Percentiles rank a stretch among this genome's conserved stretches.
These are phyloP conservation scores for Drosophila melanogaster DNA, from an alignment of 1,140 invertebrate species.

Conservation along the genomic window DNA sequence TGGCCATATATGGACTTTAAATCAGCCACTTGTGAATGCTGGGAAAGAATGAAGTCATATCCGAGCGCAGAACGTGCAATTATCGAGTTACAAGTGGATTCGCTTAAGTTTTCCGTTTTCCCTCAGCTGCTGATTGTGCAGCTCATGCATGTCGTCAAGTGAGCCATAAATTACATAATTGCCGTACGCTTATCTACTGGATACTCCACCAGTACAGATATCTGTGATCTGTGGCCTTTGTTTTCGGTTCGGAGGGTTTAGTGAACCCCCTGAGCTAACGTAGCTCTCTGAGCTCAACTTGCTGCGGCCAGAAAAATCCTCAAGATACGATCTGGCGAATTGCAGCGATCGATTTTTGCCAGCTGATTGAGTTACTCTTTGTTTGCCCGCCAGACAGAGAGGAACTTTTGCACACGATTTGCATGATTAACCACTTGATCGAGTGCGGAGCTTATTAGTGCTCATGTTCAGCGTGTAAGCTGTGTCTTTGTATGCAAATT, in stretches of 20 bases:
- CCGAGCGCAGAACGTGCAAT: slow-evolving; percentile 59
- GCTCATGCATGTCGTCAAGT: slow-evolving; percentile 44
- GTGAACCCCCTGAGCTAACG: slow-evolving; percentile 16
- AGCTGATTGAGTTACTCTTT: slow-evolving; percentile 32
- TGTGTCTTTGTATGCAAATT: slow-evolving; percentile 69
- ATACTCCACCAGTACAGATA: slow-evolving; percentile 14
- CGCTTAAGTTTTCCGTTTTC: slow-evolving; percentile 35
- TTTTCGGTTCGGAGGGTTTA: slow-evolving; percentile 37
- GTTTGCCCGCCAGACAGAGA: slow-evolving; percentile 20
- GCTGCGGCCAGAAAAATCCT: slow-evolving; percentile 1
- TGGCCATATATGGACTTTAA: slow-evolving; percentile 41
- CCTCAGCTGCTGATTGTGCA: slow-evolving; percentile 50
- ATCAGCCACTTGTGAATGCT: slow-evolving; percentile 21
- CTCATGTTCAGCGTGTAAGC: slow-evolving; percentile 51
- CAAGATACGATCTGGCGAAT: slow-evolving; percentile 29
- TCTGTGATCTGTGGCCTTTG: slow-evolving; percentile 43
- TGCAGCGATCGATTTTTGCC: slow-evolving; percentile 48
- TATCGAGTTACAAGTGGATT: slow-evolving; percentile 66
- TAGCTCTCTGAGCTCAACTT: slow-evolving; percentile 14
- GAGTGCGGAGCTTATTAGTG: slow-evolving; percentile 57
- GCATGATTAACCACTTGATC: slow-evolving; percentile 62
- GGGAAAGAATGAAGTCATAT: slow-evolving; percentile 18
- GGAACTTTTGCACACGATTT: slow-evolving; percentile 57
- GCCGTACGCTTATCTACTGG: slow-evolving; percentile 47
- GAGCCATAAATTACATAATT: slow-evolving; percentile 73